Evolutionary conservation across 2,797 vertebrate genomes (phyloP), one percentile per base, ranked within the genome.

Genomic region (Huso huso): DNA sequence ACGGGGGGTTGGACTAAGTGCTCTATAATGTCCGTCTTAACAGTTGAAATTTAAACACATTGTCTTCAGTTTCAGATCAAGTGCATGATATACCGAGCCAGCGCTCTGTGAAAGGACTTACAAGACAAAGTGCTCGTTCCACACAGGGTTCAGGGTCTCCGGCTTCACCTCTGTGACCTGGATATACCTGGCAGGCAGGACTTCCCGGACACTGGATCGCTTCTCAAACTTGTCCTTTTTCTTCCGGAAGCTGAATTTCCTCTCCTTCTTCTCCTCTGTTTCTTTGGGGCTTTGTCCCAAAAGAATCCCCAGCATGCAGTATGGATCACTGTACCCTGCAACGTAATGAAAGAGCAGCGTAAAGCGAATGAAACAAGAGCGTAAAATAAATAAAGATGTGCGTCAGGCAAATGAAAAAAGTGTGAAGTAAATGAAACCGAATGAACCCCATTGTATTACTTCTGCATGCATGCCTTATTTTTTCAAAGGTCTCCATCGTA

Each of bases 261-360:
- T 86, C 70, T 94, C 92, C 71, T 93, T 93, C 70, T 89, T 94
- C 23, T 89, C 89, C 53, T 92, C 87, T 0, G 81, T 67, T 66
- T 93, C 91, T 65, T 79, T 81, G 0, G 85, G 80, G n/a, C 87
- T 89, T 63, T 93, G 90, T 58, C 91, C 91, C 10, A 91, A 68
- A 71, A 94, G 86, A 80, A 95, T 93, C 67, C 93, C 93, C 86
- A 95, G 83, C 94, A 95, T 93, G 87, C 94, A 95, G 74, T 95
- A 95, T 0, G 94, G 94, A 81, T 95, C 94, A 10, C 94, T 95
- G 84, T 93, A 95, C 37, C 94, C 93, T 95, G 78, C 51, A 12
- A 49, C 53, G 71, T 4, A 37, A 37, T 37, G 23, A 4, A 37
- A 37, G 23, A 37, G 23, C 23, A 37, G 23, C 2, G 23, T 37